Base-by-base conservation (phyloP, 2,113 vertebrate species). In the Eublepharis macularius region DNA sequence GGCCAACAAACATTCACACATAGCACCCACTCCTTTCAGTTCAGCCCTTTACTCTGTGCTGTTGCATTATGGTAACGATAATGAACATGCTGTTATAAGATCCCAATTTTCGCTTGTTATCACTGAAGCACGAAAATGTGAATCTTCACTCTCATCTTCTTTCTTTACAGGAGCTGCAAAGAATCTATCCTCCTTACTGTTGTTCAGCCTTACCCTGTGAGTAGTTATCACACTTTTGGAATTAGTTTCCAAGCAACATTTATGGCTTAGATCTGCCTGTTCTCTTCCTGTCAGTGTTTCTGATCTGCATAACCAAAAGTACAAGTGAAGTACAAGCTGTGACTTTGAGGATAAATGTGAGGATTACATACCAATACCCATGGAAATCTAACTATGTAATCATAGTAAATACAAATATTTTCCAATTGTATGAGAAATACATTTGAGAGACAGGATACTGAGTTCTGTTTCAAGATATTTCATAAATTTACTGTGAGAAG, bases 161-260 rank as follows among this genome's bases (percentile, higher is more conserved):
- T 91, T 94, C 77, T 86, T 95, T 95, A 57, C 95, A 99, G 98
- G 96, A 99, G 97, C 95, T 99, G 99, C 97, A 99, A 99, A 95
- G 98, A 99, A 97, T 99, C 98, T 85, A 99, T 99, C 88, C 94
- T 99, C 90, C 95, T 99, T 94, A 99, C 98, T 36, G 98, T 99
- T 89, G 96, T 99, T 93, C 99, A 99, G 91, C 98, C 99, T 87
- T 99, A 99, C 94, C 98, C 98, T 73, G 98, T 99, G 95, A 98
- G 98, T 95, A 94, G 84, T 12, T 3, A 47, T 11, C 4, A 1
- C 87, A 49, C 90, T 92, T 91, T 90, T 84, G 79, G 76, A 87
- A 90, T 87, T 89, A 86, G 87, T 94, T 91, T 93, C 93, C 85
- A 91, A 92, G 94, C 94, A 94, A 94, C 87, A 47, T 17, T 89